Base-by-base conservation (phyloP, 2,888 invertebrate species). In the Aporophyla nigra region DNA sequence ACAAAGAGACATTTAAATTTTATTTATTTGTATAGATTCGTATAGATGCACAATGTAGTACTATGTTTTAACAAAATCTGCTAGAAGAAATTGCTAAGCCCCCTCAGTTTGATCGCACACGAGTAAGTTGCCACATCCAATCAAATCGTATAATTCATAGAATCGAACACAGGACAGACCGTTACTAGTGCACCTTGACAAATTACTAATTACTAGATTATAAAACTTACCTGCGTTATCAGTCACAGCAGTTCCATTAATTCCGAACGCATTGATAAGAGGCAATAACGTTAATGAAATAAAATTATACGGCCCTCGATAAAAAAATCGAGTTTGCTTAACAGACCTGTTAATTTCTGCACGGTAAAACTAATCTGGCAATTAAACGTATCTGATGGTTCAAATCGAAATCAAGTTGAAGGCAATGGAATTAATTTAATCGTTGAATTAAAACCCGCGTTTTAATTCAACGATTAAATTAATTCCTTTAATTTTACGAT, bases 141-240 rank as follows among this genome's bases (percentile, higher is more conserved):
- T 80, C 46, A 62, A 33, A 46, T 14, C 10, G 5, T 40, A 40
- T 19, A 21, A 43, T n/a, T 58, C 14, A 51, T 51, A 58, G 19
- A 58, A 14, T 56, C 24, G 2, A 51, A 27, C 72, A 80, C 24
- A 75, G 49, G 27, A 43, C 24, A 16, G 0, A 33, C 16, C 51
- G 33, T 19, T 46, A 56, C 83, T 24, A 43, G 61, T 49, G 0
- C 49, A 69, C 79, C 83, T 83, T 83, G 63, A 70, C 77, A 67
- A 85, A 82, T 71, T 46, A 75, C 54, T 74, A 81, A 83, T 83
- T 73, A 75, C 46, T 33, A 70, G 54, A 77, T 72, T 69, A 77
- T 67, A 70, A 69, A 72, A 82, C 66, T 61, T 43, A 62, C 24
- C 53, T 19, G 1, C 27, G 51, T 73, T 76, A 82, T 76, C 66